A percentile compares a stretch with the other conserved stretches of the same genome.
Conservation (phyloP, 2,797 vertebrate species). For the Dendrocincla tyrannina region DNA sequence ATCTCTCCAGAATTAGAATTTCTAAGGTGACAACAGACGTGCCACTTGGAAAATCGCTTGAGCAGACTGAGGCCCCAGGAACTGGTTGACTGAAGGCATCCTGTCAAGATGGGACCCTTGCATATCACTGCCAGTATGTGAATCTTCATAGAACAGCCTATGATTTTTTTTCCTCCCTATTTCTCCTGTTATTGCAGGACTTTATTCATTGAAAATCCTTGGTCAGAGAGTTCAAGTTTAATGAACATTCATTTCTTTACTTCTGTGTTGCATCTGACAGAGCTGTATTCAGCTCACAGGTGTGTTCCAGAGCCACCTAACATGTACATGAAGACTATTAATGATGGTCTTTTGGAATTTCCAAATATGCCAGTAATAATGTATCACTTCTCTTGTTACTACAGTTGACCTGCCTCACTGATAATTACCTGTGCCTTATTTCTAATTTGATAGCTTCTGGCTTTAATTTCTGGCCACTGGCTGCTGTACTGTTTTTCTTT, state of each 20-base stretch:
- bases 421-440: constrained; percentile 47
- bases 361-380: neutral
- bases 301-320: neutral
- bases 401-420: neutral
- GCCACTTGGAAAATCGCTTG: neutral
- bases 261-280: neutral
- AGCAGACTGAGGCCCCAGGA: neutral
- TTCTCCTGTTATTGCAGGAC: neutral
- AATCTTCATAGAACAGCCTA: neutral
- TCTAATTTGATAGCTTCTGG: neutral
- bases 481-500: neutral
- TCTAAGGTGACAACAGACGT: neutral
- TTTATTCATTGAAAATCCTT: neutral
- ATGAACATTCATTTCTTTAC: neutral
- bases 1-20: neutral
- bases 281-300: neutral
- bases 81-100: neutral
- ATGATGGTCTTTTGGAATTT: neutral
- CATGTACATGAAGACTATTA: neutral
- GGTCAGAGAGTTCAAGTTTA: neutral
- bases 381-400: neutral
- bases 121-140: neutral
- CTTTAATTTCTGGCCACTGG: neutral
- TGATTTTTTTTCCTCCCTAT: neutral
- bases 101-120: neutral